phyloP scores from a whole-genome alignment of 92 coral and sea anemone genomes.

The Porites lobata region DNA sequence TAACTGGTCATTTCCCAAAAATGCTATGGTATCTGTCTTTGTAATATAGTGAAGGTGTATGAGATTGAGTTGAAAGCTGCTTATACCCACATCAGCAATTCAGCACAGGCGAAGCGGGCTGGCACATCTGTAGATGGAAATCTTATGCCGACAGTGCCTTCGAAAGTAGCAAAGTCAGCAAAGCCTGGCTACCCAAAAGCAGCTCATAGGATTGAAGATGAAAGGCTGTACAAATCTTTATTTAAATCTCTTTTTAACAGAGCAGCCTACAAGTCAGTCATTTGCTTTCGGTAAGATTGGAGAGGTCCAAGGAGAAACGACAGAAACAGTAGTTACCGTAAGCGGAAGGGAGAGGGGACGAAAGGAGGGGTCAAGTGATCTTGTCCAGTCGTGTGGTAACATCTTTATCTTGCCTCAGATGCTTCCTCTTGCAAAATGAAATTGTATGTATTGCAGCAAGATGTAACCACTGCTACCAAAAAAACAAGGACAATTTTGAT shows the following conservation, averaged over 20 bases:
- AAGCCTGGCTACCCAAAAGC: slow-evolving; percentile 2
- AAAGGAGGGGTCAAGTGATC: slow-evolving; percentile 5
- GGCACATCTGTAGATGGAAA: slow-evolving; percentile 22
- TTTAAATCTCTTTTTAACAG: background rate
- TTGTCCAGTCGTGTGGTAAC: slow-evolving; percentile 17
- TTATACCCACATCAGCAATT: slow-evolving; percentile 6
- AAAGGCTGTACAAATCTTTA: slow-evolving; percentile 7
- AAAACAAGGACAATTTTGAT: background rate
- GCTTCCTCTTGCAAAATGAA: slow-evolving; percentile 23
- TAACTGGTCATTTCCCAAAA: slow-evolving; percentile 19
- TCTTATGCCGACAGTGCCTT: slow-evolving; percentile 20
- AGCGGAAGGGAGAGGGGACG: slow-evolving; percentile 9
- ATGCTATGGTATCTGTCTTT: slow-evolving; percentile 21
- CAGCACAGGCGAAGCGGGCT: slow-evolving; percentile 21
- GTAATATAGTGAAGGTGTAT: slow-evolving; percentile 44
- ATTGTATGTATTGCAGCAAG: slow-evolving; percentile 21
- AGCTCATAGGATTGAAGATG: background rate
- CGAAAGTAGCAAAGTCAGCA: slow-evolving; percentile 4
- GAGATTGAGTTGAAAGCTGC: background rate
- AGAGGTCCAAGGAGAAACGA: background rate
- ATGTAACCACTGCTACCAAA: background rate
- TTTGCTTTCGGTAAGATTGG: too few species aligned
- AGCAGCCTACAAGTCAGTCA: too few species aligned
- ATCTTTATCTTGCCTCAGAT: slow-evolving; percentile 14
- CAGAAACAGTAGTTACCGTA: slow-evolving; percentile 19